Percentiles rank a stretch among this genome's conserved stretches.
Conservation (phyloP, 2,797 vertebrate genomes). For the Micrastur ruficollis region DNA sequence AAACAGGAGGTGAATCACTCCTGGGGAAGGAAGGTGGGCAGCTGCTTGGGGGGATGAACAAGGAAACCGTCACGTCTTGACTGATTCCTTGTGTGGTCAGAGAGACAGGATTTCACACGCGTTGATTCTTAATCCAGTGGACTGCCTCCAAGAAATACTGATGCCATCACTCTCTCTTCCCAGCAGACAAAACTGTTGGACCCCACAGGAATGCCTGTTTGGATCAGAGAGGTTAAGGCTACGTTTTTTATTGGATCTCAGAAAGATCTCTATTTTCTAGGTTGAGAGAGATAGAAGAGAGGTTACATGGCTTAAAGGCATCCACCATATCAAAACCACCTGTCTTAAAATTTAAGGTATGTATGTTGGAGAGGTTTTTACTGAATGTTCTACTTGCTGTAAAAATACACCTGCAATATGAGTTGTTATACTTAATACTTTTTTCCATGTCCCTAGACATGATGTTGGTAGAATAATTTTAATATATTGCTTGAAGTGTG, state of each 20-base stretch:
- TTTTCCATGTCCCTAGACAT: background rate
- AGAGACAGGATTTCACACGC: background rate
- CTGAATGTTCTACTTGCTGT: background rate
- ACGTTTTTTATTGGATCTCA: conserved; percentile 39
- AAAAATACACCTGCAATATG: background rate
- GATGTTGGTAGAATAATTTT: background rate
- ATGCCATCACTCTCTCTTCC: background rate
- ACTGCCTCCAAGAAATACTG: background rate
- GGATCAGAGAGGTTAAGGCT: conserved; percentile 44
- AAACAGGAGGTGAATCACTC: background rate
- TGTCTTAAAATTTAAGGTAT: conserved; percentile 95
- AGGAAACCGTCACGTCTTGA: background rate
- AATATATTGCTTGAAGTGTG: background rate
- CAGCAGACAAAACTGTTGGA: conserved; percentile 23
- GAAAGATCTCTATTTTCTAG: conserved; percentile 74
- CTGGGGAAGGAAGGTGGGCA: background rate
- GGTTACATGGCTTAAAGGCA: conserved; percentile 84
- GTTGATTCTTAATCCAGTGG: background rate
- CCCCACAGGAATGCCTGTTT: conserved; percentile 17
- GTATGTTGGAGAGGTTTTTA: background rate
- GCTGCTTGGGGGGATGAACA: background rate
- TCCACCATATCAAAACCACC: conserved; percentile 83
- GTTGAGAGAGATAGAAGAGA: conserved; percentile 89
- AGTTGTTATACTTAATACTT: background rate
- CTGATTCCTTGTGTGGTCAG: background rate